These are phyloP conservation scores for Rhodeus uyekii DNA, from an alignment of 2,797 vertebrate species.

Conservation along the genomic window DNA sequence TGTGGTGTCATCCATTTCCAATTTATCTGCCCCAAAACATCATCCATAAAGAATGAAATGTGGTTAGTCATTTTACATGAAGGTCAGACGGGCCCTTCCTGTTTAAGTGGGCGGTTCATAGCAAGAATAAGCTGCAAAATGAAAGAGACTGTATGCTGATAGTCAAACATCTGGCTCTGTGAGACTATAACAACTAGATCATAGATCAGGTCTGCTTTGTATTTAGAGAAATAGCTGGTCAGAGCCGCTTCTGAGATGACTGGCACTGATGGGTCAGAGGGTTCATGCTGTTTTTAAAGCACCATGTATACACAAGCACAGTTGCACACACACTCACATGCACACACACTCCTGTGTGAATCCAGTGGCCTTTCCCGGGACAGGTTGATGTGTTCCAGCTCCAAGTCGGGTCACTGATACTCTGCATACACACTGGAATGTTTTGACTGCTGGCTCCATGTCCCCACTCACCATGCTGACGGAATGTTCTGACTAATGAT, in stretches of 20 bases:
- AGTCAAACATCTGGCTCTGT: constrained; percentile 32
- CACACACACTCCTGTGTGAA: constrained; percentile 42
- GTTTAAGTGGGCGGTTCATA: constrained; percentile 18
- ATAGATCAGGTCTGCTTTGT: constrained; percentile 32
- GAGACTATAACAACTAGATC: constrained; percentile 23
- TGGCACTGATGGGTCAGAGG: constrained; percentile 3
- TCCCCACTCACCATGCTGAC: constrained; percentile 52
- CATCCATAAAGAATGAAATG: constrained; percentile 15
- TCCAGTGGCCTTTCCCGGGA: constrained; percentile 49
- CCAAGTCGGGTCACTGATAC: constrained; percentile 40
- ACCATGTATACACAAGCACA: background rate
- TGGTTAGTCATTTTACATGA: constrained; percentile 8
- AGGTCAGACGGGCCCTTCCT: constrained; percentile 22
- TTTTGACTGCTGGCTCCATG: constrained; percentile 60
- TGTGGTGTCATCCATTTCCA: background rate
- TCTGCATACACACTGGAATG: constrained; percentile 64
- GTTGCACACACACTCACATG: background rate
- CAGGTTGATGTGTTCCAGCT: constrained; percentile 37
- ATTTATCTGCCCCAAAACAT: background rate
- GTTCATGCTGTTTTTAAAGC: constrained; percentile 19
- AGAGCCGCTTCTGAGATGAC: constrained; percentile 14
- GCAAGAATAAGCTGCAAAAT: constrained; percentile 3
- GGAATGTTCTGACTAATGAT: constrained; percentile 67
- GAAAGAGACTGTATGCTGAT: constrained; percentile 23
- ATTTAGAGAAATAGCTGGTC: constrained; percentile 25